These are phyloP conservation scores for Axea sp. DNA, from an alignment of 2,888 invertebrate genomes.

Conservation along the genomic window DNA sequence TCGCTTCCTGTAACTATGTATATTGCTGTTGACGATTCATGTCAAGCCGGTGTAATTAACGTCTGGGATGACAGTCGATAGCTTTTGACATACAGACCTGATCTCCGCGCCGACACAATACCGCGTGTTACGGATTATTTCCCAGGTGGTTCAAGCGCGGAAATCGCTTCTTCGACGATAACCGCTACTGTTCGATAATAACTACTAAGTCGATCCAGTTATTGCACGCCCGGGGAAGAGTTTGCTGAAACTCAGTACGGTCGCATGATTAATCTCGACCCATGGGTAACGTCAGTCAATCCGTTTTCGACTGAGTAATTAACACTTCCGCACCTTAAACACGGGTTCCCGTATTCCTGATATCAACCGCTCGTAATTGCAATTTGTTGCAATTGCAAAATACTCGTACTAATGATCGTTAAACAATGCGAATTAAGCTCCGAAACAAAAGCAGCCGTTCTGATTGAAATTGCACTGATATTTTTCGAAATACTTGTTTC, in stretches of 20 bases:
- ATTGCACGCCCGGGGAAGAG: slow-evolving; percentile 33
- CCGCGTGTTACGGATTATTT: slow-evolving; percentile 34
- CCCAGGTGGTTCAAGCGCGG: slow-evolving; percentile 21
- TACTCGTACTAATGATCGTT: too few species aligned
- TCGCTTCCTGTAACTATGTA: slow-evolving; percentile 6
- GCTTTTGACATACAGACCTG: slow-evolving; percentile 18
- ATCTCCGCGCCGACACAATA: slow-evolving; percentile 2
- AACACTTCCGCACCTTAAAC: too few species aligned
- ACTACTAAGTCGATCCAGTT: slow-evolving; percentile 33
- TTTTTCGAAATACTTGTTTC: too few species aligned
- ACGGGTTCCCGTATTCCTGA: too few species aligned
- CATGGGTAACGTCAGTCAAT: slow-evolving; percentile 1
- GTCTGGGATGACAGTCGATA: slow-evolving; percentile 21
- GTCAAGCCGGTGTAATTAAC: slow-evolving; percentile 26
- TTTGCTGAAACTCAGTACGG: slow-evolving; percentile 15
- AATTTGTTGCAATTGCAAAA: too few species aligned
- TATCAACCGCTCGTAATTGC: too few species aligned
- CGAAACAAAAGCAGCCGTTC: too few species aligned
- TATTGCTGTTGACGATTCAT: slow-evolving; percentile 41
- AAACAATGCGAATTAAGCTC: too few species aligned
- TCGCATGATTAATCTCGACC: slow-evolving; percentile 34
- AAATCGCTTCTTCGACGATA: slow-evolving; percentile 28
- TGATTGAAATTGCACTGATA: too few species aligned
- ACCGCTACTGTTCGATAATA: slow-evolving; percentile 30
- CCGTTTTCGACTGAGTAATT: too few species aligned